phyloP scores from a whole-genome alignment of 92 coral and sea anemone genomes.

The Phenganax stokvisi region DNA sequence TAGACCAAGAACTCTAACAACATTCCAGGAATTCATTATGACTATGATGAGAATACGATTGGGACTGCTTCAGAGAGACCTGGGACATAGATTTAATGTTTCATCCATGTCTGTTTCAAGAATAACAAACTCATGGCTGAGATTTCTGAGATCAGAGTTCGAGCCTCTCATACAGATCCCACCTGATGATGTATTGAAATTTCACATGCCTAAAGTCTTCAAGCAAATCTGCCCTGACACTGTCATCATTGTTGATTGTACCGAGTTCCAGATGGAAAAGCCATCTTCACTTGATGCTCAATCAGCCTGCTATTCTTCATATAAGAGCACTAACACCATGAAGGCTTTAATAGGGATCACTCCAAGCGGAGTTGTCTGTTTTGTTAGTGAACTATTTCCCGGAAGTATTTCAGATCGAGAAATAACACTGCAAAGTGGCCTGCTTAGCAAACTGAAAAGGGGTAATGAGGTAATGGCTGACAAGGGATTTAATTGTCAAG shows the following conservation, averaged over 20 bases:
- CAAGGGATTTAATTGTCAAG: slow-evolving; percentile 50
- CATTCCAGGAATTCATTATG: slow-evolving; percentile 1
- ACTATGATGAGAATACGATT: slow-evolving; percentile 42
- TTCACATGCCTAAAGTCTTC: slow-evolving; percentile 54
- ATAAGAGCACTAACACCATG: slow-evolving; percentile 39
- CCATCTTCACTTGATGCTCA: slow-evolving; percentile 44
- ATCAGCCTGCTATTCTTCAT: slow-evolving; percentile 43
- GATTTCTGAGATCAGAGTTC: slow-evolving; percentile 42
- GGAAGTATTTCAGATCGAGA: slow-evolving; percentile 54
- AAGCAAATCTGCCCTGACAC: slow-evolving; percentile 45
- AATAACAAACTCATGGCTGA: slow-evolving; percentile 44
- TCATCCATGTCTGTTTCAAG: slow-evolving; percentile 40
- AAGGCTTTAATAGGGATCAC: slow-evolving; percentile 60
- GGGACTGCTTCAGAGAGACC: slow-evolving; percentile 53
- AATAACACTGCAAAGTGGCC: slow-evolving; percentile 47
- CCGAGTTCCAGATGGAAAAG: slow-evolving; percentile 44
- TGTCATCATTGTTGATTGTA: slow-evolving; percentile 38
- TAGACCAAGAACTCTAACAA: slow-evolving; percentile 36
- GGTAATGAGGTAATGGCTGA: slow-evolving; percentile 51
- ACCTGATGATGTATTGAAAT: slow-evolving; percentile 45
- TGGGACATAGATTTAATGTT: slow-evolving; percentile 47
- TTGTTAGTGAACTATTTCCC: slow-evolving; percentile 48
- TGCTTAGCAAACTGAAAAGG: slow-evolving; percentile 39
- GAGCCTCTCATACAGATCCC: slow-evolving; percentile 41
- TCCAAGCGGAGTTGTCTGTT: slow-evolving; percentile 57